Conservation (phyloP, 2,113 vertebrate genomes). For the Emydocephalus ijimae region DNA sequence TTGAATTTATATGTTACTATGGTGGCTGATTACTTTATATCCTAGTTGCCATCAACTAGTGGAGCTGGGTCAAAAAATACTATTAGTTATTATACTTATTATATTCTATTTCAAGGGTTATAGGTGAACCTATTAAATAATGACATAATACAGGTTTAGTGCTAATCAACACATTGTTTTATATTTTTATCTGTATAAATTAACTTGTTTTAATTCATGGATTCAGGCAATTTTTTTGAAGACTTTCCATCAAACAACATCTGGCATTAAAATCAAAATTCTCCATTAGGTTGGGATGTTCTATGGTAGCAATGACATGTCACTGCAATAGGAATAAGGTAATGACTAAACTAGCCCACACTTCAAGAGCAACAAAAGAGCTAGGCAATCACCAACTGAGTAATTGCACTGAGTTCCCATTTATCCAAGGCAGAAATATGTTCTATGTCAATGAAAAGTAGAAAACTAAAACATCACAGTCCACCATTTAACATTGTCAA, state of each 20-base stretch:
- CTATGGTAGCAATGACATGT: neutral
- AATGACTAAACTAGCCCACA: neutral
- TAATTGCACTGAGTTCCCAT: neutral
- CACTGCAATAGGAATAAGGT: neutral
- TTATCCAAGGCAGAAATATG: neutral
- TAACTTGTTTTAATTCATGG: neutral
- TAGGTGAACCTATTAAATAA: neutral
- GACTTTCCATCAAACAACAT: neutral
- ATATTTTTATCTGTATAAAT: neutral
- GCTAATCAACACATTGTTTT: neutral
- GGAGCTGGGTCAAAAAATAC: neutral
- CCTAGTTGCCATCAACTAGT: neutral
- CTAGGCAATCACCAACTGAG: neutral
- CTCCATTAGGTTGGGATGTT: neutral
- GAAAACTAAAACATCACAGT: neutral
- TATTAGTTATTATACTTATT: neutral
- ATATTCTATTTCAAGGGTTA: neutral
- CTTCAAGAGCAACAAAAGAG: neutral
- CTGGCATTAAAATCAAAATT: neutral
- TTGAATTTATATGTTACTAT: neutral
- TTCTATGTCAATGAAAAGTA: neutral
- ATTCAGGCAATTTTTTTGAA: neutral
- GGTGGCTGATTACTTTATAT: neutral
- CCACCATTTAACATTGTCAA: neutral
- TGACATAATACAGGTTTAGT: neutral